Conservation (phyloP, 2,888 invertebrate genomes). For the Lepidocyrtoides sp. region DNA sequence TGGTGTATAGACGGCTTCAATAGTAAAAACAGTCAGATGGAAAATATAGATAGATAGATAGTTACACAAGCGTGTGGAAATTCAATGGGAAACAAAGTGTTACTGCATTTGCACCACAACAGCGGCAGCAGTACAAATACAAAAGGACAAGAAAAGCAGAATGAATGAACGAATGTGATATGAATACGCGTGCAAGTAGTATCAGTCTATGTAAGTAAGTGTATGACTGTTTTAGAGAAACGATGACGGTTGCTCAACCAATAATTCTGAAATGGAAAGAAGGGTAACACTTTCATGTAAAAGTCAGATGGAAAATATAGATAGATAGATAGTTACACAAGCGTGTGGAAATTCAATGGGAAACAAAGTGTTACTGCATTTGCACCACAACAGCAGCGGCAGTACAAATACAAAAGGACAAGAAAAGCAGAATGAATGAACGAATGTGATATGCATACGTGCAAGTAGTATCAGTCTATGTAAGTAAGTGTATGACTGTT, state of each 20-base stretch:
- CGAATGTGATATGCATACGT: constrained; percentile 65
- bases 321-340: constrained; percentile 35
- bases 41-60: constrained; percentile 41
- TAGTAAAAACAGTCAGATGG: constrained; percentile 50
- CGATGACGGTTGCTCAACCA: neutral
- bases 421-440: constrained; percentile 66
- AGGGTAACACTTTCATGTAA: constrained; percentile 41
- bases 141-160: constrained; percentile 35
- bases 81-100: constrained; percentile 61
- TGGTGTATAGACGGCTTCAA: too few species aligned
- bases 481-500: too few species aligned
- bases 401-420: neutral
- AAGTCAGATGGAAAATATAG: constrained; percentile 29
- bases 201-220: too few species aligned
- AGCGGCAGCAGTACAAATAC: neutral
- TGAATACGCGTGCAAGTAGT: constrained; percentile 49
- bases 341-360: constrained; percentile 62
- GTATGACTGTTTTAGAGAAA: constrained; percentile 26
- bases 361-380: constrained; percentile 65
- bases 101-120: constrained; percentile 73
- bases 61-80: constrained; percentile 32
- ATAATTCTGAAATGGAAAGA: neutral
- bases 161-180: constrained; percentile 70
- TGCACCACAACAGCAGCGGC: neutral
- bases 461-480: too few species aligned